Base-by-base conservation (phyloP, 2,888 invertebrate species). In the Heteropelma amictum region DNA sequence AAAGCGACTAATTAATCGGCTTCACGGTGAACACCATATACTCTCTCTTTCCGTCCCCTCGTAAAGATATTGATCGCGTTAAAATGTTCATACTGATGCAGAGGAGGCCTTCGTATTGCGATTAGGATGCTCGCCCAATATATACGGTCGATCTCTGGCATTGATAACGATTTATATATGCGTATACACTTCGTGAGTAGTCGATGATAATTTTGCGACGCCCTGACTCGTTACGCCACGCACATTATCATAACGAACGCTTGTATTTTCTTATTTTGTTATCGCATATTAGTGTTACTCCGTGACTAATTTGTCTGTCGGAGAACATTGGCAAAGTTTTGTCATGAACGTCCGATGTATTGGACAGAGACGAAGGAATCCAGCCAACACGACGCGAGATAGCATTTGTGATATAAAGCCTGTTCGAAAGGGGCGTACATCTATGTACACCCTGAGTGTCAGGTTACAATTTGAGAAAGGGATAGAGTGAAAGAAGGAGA, bases 381-480 rank as follows among this genome's bases (percentile, higher is more conserved):
- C 70, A 68, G 54, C 23, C 71, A 67, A 70, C 64, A 61, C 47
- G 73, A 12, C 63, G 19, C 38, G 60, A 42, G 77, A 79, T 79
- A 79, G 60, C 72, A 56, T 68, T 70, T 42, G 71, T 42, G 53
- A 70, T 53, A 53, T 49, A 76, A 72, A 79, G 81, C 79, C 81
- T 78, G 85, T 84, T 80, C 79, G 78, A 84, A 78, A 85, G 85
- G 86, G 87, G 87, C 87, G 87, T 85, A 83, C n/a, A n/a, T n/a
- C n/a, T n/a, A n/a, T n/a, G n/a, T 79, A 81, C 78, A 78, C 79
- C 81, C 82, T 58, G 80, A 78, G 84, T 87, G 85, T 87, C 85
- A 84, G 82, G 84, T 87, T 87, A 85, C 87, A 84, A 49, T 65
- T 30, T 28, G 33, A n/a, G 26, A 38, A 33, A 12, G 60, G 42